Percentiles rank a stretch among this genome's conserved stretches.
phyloP scores from a whole-genome alignment of 2,888 invertebrate genomes.

The Drosophila suboccidentalis region DNA sequence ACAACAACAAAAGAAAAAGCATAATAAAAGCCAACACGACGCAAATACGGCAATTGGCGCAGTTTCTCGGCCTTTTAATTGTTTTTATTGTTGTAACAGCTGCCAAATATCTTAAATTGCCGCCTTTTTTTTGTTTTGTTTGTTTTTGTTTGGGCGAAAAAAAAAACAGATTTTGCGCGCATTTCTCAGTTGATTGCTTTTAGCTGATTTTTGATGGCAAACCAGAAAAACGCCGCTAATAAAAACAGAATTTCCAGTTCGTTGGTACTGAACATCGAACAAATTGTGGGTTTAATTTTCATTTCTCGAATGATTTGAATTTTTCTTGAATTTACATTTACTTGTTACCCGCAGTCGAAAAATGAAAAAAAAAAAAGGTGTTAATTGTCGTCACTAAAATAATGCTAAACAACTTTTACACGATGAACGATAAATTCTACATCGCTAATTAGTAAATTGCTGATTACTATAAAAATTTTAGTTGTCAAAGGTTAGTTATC shows the following conservation, averaged over 20 bases:
- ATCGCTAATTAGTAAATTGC: background rate
- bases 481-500: background rate
- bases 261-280: background rate
- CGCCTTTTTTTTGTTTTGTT: constrained; percentile 50
- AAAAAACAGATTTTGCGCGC: constrained; percentile 36
- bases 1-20: constrained; percentile 31
- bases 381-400: background rate
- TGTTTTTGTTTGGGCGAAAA: constrained; percentile 63
- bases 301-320: background rate
- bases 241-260: constrained; percentile 3
- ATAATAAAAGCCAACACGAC: constrained; percentile 18
- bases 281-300: constrained; percentile 1
- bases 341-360: background rate
- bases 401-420: background rate
- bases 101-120: constrained; percentile 61
- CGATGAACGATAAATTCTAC: background rate
- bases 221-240: constrained; percentile 1
- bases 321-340: background rate
- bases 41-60: constrained; percentile 49
- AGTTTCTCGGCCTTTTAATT: constrained; percentile 33
- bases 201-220: constrained; percentile 6
- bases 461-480: background rate
- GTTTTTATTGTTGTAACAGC: constrained; percentile 54
- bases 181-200: constrained; percentile 24
- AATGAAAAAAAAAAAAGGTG: background rate